Evolutionary conservation across 2,888 invertebrate genomes (phyloP), one percentile per base, ranked within the genome.

Genomic region (Dexiosoma caninum): DNA sequence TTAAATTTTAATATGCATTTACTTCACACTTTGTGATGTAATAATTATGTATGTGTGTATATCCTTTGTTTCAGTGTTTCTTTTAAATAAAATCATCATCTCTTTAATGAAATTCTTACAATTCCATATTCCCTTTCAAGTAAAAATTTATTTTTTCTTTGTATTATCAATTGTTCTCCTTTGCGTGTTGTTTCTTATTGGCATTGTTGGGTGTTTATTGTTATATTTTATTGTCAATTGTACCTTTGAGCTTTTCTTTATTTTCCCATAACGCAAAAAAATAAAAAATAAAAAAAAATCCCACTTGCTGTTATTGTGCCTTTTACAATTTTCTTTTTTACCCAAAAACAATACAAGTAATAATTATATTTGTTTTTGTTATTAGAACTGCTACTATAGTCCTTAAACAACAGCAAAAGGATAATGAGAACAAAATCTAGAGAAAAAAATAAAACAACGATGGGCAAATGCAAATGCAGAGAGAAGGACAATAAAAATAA

Each of bases 191-290:
- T 42, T 60, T 5, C 21, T 35, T 62, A 44, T 7, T 14, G 53
- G 10, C 10, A n/a, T 37, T 57, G 30, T 72, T 21, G n/a, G 19
- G 23, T 64, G 42, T 59, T 60, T 51, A 67, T 75, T 75, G 35
- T 69, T 66, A 8, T 42, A 32, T 21, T 51, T 9, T 55, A 62
- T 67, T 80, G 76, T 76, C 76, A 76, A 76, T 80, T 80, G 76
- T 80, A 67, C 55, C 80, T 80, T 76, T 76, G 80, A 76, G 76
- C 76, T 67, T 77, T 76, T 42, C 42, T 74, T 76, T 75, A 44
- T 76, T 76, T 64, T 53, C 42, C 53, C 57, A 44, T 66, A 64
- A 71, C 59, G n/a, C n/a, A n/a, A n/a, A n/a, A n/a, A n/a, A n/a
- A n/a, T n/a, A n/a, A n/a, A n/a, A n/a, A n/a, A n/a, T n/a, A n/a